Evolutionary conservation across 1,140 invertebrate genomes (phyloP).

Genomic region (Parasteatoda tepidariorum): DNA sequence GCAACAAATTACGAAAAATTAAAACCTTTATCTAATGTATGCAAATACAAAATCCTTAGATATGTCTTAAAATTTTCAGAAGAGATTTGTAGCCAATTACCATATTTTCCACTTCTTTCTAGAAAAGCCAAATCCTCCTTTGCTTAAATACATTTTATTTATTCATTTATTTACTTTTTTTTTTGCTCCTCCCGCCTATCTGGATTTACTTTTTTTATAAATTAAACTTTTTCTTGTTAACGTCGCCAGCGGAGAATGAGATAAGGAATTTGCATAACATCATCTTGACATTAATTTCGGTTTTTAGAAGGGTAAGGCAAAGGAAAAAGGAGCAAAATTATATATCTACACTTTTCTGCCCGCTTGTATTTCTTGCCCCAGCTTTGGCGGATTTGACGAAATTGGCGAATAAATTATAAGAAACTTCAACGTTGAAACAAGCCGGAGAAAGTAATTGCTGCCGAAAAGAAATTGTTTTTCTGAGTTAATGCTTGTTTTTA

Average conservation of each 20-base stretch:
- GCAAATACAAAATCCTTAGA: neutral
- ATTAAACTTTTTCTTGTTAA: neutral
- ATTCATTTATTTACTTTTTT: neutral
- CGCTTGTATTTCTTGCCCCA: neutral
- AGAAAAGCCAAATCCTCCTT: neutral
- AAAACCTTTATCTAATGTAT: neutral
- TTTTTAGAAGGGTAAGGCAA: neutral
- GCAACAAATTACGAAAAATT: neutral
- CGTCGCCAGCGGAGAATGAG: neutral
- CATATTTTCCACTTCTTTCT: neutral
- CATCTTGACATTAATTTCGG: neutral
- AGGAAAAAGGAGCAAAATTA: neutral
- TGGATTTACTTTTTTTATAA: neutral
- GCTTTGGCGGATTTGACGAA: neutral
- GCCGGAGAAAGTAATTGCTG: neutral
- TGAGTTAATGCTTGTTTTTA: neutral
- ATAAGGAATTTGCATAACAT: neutral
- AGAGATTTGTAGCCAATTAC: neutral
- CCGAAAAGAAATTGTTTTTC: neutral
- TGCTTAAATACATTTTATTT: too few relatives aligned
- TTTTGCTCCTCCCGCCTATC: neutral
- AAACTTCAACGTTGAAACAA: neutral
- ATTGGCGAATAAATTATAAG: neutral
- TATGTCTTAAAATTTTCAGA: neutral
- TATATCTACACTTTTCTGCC: neutral